Conservation (phyloP, 35 echinoderm and acorn worm species). For the Heliocidaris tuberculata region DNA sequence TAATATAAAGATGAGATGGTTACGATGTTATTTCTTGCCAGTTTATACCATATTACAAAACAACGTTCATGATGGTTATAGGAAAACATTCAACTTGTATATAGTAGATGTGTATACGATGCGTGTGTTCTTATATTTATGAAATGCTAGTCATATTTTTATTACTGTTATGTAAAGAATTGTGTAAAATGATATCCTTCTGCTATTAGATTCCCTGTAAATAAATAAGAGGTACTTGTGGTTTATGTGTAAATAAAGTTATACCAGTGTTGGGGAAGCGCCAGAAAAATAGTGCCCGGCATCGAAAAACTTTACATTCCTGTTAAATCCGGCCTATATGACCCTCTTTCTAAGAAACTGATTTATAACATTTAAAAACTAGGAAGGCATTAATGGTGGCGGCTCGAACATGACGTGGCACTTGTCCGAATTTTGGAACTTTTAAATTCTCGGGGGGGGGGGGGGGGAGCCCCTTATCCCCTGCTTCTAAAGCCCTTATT, state of each 20-base stretch:
- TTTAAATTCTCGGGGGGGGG: too few species aligned
- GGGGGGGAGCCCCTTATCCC: too few species aligned
- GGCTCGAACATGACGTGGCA: too few species aligned
- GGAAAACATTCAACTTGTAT: not conserved
- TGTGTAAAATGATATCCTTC: not conserved
- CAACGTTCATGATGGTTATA: not conserved
- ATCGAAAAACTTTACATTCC: not conserved
- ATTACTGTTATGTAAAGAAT: not conserved
- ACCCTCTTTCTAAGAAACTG: too few species aligned
- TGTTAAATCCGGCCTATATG: not conserved
- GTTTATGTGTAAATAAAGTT: not conserved
- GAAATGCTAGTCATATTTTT: not conserved
- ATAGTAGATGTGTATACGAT: not conserved
- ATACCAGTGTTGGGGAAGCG: too few species aligned
- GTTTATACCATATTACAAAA: not conserved
- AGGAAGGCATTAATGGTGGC: too few species aligned
- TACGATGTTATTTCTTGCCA: not conserved
- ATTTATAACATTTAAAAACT: too few species aligned
- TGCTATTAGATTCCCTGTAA: not conserved
- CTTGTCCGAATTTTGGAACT: too few species aligned
- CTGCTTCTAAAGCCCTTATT: too few species aligned
- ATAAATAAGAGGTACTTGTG: not conserved
- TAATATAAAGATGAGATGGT: too few species aligned
- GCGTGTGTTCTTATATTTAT: not conserved
- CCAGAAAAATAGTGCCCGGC: too few species aligned